phyloP scores from a whole-genome alignment of 2,888 invertebrate genomes.

The Dicyrtoma fusca region DNA sequence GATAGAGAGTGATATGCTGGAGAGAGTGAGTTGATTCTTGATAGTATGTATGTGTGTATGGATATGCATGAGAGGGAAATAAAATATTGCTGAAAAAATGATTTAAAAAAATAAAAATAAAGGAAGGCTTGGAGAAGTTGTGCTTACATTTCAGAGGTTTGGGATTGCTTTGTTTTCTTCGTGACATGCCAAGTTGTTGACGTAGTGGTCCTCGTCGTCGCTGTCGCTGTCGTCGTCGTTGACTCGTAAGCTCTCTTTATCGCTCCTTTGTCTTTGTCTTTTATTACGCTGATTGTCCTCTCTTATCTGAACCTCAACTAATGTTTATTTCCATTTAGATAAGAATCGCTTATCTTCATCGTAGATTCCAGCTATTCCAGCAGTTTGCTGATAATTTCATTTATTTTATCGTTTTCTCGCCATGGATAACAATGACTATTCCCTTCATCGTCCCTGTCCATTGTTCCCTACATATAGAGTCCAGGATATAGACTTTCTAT shows the following conservation, averaged over 20 bases:
- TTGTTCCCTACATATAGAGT: slow-evolving; percentile 1
- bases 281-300: slow-evolving; percentile 40
- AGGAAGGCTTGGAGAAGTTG: neutral
- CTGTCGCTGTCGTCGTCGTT: neutral
- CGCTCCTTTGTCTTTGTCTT: slow-evolving; percentile 20
- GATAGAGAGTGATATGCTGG: too few species aligned
- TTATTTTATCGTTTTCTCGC: slow-evolving; percentile 24
- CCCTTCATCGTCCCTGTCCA: slow-evolving; percentile 11
- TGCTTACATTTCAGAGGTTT: slow-evolving; percentile 93
- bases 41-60: neutral
- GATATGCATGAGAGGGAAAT: slow-evolving; percentile 23
- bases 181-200: slow-evolving; percentile 69
- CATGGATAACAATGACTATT: slow-evolving; percentile 20
- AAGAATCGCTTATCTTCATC: slow-evolving; percentile 38
- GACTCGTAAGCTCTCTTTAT: slow-evolving; percentile 6
- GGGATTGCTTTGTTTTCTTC: slow-evolving; percentile 94
- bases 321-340: slow-evolving; percentile 37
- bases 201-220: slow-evolving; percentile 10
- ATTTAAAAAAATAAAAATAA: slow-evolving; percentile 25
- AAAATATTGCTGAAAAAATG: slow-evolving; percentile 25
- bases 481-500: neutral
- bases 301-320: slow-evolving; percentile 23
- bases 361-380: slow-evolving; percentile 30
- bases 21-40: too few species aligned
- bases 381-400: slow-evolving; percentile 33